Evolutionary conservation across 2,888 invertebrate genomes (phyloP).

Genomic region (Callyntrura sp.): DNA sequence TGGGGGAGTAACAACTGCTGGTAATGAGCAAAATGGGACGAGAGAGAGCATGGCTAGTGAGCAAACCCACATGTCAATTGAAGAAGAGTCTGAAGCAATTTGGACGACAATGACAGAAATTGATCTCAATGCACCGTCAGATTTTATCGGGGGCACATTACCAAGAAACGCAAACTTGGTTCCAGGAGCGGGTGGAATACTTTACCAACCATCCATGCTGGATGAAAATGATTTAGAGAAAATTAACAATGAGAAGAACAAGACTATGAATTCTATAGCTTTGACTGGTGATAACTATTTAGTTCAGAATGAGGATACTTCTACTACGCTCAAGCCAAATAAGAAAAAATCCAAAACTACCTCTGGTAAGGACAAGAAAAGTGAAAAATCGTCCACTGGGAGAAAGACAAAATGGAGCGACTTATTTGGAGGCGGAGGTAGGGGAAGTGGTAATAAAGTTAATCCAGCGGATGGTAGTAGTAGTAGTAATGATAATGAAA

Average conservation of each 20-base stretch:
- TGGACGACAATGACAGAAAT: constrained; percentile 84
- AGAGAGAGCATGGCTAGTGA: constrained; percentile 11
- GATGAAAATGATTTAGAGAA: constrained; percentile 71
- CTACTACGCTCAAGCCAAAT: constrained; percentile 16
- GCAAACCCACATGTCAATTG: constrained; percentile 52
- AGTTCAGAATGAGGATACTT: constrained; percentile 20
- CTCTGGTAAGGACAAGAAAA: constrained; percentile 11
- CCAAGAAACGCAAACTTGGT: constrained; percentile 41
- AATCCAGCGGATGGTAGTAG: constrained; percentile 22
- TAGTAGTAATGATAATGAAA: background rate
- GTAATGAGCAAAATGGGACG: constrained; percentile 1
- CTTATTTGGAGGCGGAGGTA: constrained; percentile 62
- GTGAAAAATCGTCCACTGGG: background rate
- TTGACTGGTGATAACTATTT: constrained; percentile 52
- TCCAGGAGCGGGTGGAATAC: constrained; percentile 38
- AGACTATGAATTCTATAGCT: constrained; percentile 68
- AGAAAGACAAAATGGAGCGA: constrained; percentile 38
- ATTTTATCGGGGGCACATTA: constrained; percentile 69
- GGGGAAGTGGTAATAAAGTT: constrained; percentile 50
- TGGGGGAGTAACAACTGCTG: background rate
- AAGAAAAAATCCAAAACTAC: constrained; percentile 45
- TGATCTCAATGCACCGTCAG: constrained; percentile 81
- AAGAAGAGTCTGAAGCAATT: constrained; percentile 80
- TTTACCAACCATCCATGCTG: constrained; percentile 42
- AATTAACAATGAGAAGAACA: constrained; percentile 75